Percentiles rank a stretch among this genome's conserved stretches.
phyloP scores from a whole-genome alignment of 2,113 vertebrate genomes.

The Rana temporaria region DNA sequence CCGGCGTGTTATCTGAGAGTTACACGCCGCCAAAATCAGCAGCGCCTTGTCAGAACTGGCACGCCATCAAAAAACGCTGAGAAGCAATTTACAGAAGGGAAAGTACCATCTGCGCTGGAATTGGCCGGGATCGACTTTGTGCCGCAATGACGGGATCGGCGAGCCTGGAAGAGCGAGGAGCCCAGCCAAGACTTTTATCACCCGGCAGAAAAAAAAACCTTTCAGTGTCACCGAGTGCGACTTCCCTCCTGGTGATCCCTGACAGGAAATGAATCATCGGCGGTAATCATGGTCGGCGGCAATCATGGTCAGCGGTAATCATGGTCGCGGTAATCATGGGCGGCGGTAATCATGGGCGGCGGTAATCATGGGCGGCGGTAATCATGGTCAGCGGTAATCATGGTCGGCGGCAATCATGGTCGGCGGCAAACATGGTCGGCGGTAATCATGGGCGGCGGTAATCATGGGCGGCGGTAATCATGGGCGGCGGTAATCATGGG shows the following conservation, averaged over 20 bases:
- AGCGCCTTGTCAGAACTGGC: conserved; percentile 38
- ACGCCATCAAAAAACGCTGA: conserved; percentile 24
- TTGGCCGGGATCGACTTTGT: conserved; percentile 15
- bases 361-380: too few species aligned
- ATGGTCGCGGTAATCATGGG: too few species aligned
- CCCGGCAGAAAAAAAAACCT: background rate
- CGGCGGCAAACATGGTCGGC: too few species aligned
- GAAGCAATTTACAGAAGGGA: conserved; percentile 42
- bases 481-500: too few species aligned
- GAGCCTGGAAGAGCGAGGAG: conserved; percentile 18
- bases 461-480: too few species aligned
- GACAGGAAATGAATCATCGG: background rate
- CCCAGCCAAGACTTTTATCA: background rate
- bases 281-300: background rate
- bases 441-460: too few species aligned
- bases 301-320: too few species aligned
- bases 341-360: too few species aligned
- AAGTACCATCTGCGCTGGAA: conserved; percentile 42
- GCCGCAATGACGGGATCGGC: conserved; percentile 28
- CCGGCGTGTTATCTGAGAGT: background rate
- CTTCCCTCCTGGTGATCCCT: background rate
- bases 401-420: too few species aligned
- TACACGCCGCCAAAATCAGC: conserved; percentile 31
- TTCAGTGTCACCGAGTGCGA: background rate
- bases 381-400: too few species aligned